Evolutionary conservation across 2,797 vertebrate species (phyloP).

Genomic region (Craterocephalus amniculus): DNA sequence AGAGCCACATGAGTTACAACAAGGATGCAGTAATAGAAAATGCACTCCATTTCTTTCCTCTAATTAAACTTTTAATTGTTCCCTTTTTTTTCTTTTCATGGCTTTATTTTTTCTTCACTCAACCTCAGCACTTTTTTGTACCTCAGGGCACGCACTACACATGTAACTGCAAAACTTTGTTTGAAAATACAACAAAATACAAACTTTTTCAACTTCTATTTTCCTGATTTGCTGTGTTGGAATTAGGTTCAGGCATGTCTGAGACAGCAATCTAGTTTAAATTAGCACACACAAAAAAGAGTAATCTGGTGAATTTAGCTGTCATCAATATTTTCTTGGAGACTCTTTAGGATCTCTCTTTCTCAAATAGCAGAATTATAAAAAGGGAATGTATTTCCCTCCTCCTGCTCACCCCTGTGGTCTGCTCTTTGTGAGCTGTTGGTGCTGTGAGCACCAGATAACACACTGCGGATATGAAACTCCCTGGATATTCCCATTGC

Average conservation of each 20-base stretch:
- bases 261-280: conserved; percentile 23
- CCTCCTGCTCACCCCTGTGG: conserved; percentile 51
- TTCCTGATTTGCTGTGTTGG: conserved; percentile 25
- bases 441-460: conserved; percentile 75
- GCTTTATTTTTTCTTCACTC: conserved; percentile 7
- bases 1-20: conserved; percentile 52
- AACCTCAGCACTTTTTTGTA: conserved; percentile 50
- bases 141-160: conserved; percentile 22
- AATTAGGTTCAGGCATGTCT: conserved; percentile 23
- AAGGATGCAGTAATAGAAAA: conserved; percentile 69
- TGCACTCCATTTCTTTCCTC: conserved; percentile 65
- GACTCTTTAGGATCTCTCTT: conserved; percentile 27
- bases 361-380: conserved; percentile 36
- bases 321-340: conserved; percentile 42
- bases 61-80: conserved; percentile 76
- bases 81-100: conserved; percentile 31
- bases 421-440: conserved; percentile 66
- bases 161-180: conserved; percentile 32
- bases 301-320: conserved; percentile 29
- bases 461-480: conserved; percentile 71
- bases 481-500: conserved; percentile 68
- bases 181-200: conserved; percentile 25
- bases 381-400: conserved; percentile 37
- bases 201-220: conserved; percentile 17
- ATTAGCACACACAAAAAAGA: conserved; percentile 20